Percentiles rank a stretch among this genome's conserved stretches.
Conservation (phyloP, 1,140 invertebrate species). For the Eufriesea mexicana region DNA sequence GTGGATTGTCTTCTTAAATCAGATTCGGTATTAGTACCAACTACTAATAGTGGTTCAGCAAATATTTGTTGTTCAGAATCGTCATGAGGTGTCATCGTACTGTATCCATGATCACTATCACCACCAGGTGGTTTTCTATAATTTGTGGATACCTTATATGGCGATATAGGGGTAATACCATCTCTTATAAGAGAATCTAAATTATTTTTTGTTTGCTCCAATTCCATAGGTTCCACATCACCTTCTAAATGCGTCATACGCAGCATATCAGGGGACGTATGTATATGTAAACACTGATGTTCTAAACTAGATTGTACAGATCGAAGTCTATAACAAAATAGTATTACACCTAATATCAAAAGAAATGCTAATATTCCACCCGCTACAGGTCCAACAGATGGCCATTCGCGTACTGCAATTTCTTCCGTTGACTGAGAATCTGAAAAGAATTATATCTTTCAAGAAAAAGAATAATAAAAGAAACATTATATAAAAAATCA, state of each 20-base stretch:
- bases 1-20: slow-evolving; percentile 73
- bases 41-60: slow-evolving; percentile 83
- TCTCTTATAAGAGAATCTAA: slow-evolving; percentile 85
- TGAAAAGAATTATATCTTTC: slow-evolving; percentile 60
- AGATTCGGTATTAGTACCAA: slow-evolving; percentile 79
- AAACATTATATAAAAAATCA: background rate
- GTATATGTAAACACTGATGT: slow-evolving; percentile 79
- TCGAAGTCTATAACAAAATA: slow-evolving; percentile 86
- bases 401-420: slow-evolving; percentile 80
- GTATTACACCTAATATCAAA: slow-evolving; percentile 84
- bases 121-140: slow-evolving; percentile 91
- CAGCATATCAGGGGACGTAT: slow-evolving; percentile 77
- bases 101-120: slow-evolving; percentile 96
- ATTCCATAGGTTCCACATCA: slow-evolving; percentile 74
- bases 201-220: slow-evolving; percentile 79
- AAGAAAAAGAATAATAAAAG: background rate
- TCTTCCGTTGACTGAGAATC: slow-evolving; percentile 81
- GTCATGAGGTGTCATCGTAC: slow-evolving; percentile 96
- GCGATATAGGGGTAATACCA: slow-evolving; percentile 88
- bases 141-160: slow-evolving; percentile 92
- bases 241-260: slow-evolving; percentile 79
- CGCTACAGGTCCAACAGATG: slow-evolving; percentile 86
- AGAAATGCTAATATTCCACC: slow-evolving; percentile 86
- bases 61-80: slow-evolving; percentile 92
- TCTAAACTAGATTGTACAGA: slow-evolving; percentile 78